These are phyloP conservation scores for Dasysyrphus albostriatus DNA, from an alignment of 2,888 invertebrate genomes.

Conservation along the genomic window DNA sequence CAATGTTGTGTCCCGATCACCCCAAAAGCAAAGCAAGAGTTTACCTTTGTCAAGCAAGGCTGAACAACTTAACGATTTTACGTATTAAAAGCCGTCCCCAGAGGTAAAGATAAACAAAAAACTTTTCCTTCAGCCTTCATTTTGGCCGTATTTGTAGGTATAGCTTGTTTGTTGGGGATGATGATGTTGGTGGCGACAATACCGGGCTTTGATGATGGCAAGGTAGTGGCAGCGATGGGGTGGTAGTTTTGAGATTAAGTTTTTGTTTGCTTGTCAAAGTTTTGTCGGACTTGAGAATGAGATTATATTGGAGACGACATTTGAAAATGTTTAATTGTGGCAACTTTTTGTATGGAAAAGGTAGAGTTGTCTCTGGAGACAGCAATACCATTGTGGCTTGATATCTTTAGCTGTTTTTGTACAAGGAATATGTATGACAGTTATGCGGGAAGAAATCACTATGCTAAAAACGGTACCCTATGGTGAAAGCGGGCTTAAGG, in stretches of 20 bases:
- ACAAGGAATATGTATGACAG: background rate
- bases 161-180: constrained; percentile 15
- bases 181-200: constrained; percentile 14
- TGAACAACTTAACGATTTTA: constrained; percentile 75
- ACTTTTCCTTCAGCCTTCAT: constrained; percentile 43
- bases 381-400: constrained; percentile 45
- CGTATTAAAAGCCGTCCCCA: constrained; percentile 71
- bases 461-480: constrained; percentile 17
- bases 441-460: constrained; percentile 29
- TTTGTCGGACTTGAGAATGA: constrained; percentile 67
- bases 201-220: constrained; percentile 2
- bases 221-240: background rate
- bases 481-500: constrained; percentile 34
- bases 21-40: constrained; percentile 47
- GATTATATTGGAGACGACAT: constrained; percentile 72
- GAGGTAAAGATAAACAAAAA: constrained; percentile 74
- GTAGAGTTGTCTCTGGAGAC: constrained; percentile 42
- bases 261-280: constrained; percentile 74
- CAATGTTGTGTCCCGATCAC: background rate
- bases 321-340: constrained; percentile 75
- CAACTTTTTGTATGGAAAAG: constrained; percentile 54
- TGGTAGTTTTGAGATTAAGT: constrained; percentile 57
- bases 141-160: constrained; percentile 9
- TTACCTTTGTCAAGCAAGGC: constrained; percentile 74
- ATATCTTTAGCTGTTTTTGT: constrained; percentile 25